These are phyloP conservation scores for Onthophagus sagittarius DNA, from an alignment of 2,888 invertebrate genomes.

Conservation along the genomic window DNA sequence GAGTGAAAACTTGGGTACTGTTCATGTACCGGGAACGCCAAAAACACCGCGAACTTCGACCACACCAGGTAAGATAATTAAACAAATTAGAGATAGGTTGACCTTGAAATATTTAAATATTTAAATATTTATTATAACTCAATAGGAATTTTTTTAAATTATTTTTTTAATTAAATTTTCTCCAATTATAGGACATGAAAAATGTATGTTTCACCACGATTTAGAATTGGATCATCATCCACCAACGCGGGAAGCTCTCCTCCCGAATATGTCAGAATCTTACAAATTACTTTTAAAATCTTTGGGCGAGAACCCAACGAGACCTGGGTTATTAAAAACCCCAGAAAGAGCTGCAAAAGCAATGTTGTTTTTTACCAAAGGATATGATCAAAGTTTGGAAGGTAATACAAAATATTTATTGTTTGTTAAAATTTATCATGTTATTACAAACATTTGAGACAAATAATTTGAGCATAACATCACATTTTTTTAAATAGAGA, in stretches of 20 bases:
- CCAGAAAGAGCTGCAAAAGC: slow-evolving; percentile 98
- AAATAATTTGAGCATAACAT: background rate
- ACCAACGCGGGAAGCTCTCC: slow-evolving; percentile 78
- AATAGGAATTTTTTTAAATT: background rate
- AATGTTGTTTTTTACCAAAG: slow-evolving; percentile 98
- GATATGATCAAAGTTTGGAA: slow-evolving; percentile 94
- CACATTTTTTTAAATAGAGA: slow-evolving; percentile 62
- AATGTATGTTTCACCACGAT: slow-evolving; percentile 88
- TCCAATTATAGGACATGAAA: slow-evolving; percentile 72
- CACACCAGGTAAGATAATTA: slow-evolving; percentile 68
- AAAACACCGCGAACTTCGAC: slow-evolving; percentile 82
- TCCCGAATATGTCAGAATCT: slow-evolving; percentile 85
- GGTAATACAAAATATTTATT: slow-evolving; percentile 54
- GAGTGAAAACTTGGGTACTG: slow-evolving; percentile 60
- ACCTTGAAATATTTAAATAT: background rate
- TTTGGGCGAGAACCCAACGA: slow-evolving; percentile 87
- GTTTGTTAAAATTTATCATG: background rate
- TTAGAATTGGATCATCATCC: slow-evolving; percentile 84
- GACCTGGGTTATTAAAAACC: slow-evolving; percentile 92
- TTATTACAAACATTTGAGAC: background rate
- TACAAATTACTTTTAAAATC: slow-evolving; percentile 80
- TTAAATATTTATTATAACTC: background rate
- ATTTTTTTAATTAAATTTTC: background rate
- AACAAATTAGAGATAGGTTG: background rate
- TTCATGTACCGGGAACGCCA: slow-evolving; percentile 73